Conservation (phyloP, 2,113 vertebrate genomes). For the Rhipidura dahli region DNA sequence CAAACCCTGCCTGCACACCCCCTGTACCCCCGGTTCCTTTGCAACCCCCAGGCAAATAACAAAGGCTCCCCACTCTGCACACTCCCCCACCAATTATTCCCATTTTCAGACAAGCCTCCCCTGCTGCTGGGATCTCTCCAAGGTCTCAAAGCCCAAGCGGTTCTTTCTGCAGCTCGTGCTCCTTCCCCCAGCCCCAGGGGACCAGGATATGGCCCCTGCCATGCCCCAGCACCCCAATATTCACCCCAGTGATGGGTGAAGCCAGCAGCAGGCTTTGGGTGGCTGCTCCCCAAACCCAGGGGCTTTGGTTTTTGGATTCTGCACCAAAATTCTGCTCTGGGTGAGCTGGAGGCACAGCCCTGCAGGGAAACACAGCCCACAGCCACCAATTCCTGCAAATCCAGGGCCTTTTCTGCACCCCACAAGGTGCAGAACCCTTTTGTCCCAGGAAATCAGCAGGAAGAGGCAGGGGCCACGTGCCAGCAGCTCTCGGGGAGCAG, state of each 20-base stretch:
- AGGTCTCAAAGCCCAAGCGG: accelerated
- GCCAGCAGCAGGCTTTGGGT: background rate
- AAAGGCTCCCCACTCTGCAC: no score
- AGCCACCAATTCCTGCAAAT: background rate
- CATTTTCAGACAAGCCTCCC: accelerated
- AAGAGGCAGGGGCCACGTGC: background rate
- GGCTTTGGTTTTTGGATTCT: background rate
- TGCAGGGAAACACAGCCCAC: background rate
- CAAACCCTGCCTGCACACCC: background rate
- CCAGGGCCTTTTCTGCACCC: background rate
- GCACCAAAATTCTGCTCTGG: background rate
- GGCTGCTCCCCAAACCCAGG: background rate
- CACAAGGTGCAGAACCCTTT: background rate
- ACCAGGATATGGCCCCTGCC: accelerated
- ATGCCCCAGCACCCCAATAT: background rate
- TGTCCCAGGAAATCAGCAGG: background rate
- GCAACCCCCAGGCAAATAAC: no score
- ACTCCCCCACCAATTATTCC: accelerated
- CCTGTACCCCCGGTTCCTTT: no score
- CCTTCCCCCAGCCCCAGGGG: background rate
- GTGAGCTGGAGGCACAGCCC: background rate
- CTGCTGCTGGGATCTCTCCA: accelerated
- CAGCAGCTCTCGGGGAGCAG: background rate
- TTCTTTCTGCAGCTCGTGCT: accelerated
- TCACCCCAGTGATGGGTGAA: accelerated